These are phyloP conservation scores for Lampris incognitus DNA, from an alignment of 2,113 vertebrate genomes.

Conservation along the genomic window DNA sequence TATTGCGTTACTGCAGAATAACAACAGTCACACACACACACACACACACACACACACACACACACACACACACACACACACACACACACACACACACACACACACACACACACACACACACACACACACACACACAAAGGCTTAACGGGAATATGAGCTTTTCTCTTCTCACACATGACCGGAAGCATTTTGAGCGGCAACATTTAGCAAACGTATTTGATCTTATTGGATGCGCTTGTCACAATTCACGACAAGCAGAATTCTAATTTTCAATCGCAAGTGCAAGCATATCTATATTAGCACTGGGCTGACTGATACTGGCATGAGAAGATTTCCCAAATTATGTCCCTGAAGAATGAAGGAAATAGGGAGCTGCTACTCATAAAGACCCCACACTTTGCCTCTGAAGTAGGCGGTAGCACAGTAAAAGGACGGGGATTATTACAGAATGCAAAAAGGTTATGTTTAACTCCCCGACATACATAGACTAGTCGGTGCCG, in stretches of 20 bases:
- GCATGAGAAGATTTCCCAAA: not conserved
- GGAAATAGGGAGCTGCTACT: not conserved
- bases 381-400: constrained; percentile 41
- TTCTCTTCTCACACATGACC: not conserved
- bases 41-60: not conserved
- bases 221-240: not conserved
- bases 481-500: not conserved
- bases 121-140: not conserved
- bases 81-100: not conserved
- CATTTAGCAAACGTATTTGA: too few species aligned
- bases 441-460: constrained; percentile 25
- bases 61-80: not conserved
- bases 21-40: not conserved
- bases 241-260: constrained; percentile 1
- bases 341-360: not conserved
- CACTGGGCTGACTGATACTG: not conserved
- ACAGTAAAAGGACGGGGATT: constrained; percentile 42
- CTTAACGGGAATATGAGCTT: not conserved
- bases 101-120: not conserved
- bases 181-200: not conserved
- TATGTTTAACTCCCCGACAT: constrained; percentile 46
- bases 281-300: not conserved
- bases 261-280: constrained; percentile 13
- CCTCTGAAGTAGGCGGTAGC: constrained; percentile 38
- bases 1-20: not conserved